Evolutionary conservation across 1,140 invertebrate genomes (phyloP), one percentile per base, ranked within the genome.

Genomic region (Ceratosolen fusciceps): DNA sequence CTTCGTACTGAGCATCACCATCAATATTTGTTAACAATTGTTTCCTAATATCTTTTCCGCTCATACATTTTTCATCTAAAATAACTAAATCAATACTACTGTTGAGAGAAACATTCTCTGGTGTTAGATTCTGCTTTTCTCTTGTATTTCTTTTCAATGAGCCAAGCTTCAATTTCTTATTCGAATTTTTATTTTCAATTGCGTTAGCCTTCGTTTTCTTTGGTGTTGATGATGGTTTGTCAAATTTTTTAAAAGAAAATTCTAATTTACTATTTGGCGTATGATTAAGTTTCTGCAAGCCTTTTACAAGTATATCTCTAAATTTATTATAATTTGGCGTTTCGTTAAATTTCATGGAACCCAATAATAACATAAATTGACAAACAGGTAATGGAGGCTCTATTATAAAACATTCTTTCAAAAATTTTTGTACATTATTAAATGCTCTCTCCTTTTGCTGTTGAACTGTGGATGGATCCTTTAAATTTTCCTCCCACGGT

Each of bases 401-500:
- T 43, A 90, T 88, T 3, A 84, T 81, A 86, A 95, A 95, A 84
- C 93, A 93, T 8, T 89, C 88, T 65, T 92, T 92, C 8, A 95
- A 85, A 80, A 93, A 92, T 26, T 83, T 83, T 5, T 86, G 83
- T 26, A 95, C 88, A 85, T 95, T 91, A 10, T 89, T 88, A 90
- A 95, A 95, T 58, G 94, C 93, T 81, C 93, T 89, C 81, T 94
- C 93, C 86, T 97, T 98, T 68, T 93, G 90, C 60, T 92, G 92
- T 83, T 96, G 94, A 19, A 96, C 95, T 65, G 90, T 90, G 34
- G 90, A 87, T 7, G 93, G 92, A 85, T 93, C 91, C 54, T 91
- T 91, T 14, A 96, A 86, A 78, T 93, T 91, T 21, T 91, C 88
- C 82, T 95, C 94, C 97, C 97, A 98, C 0, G 97, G 97, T 72